phyloP scores from a whole-genome alignment of 1,140 invertebrate species.

The Andrena cerasifolii region DNA sequence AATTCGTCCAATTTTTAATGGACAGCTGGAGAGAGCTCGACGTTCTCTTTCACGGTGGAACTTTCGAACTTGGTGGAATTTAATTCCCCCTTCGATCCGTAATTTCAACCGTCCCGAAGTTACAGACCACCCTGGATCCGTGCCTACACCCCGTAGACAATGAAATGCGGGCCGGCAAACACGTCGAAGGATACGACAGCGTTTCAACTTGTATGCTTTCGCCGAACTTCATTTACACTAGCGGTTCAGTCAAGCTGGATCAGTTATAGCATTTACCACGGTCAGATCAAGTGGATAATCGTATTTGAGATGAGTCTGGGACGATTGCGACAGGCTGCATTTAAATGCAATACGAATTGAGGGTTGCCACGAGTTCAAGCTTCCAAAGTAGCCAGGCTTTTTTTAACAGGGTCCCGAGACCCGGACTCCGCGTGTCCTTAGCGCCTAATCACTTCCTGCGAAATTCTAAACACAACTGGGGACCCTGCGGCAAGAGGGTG shows the following conservation, averaged over 20 bases:
- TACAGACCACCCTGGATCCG: neutral
- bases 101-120: neutral
- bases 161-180: constrained; percentile 6
- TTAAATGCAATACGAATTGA: no score
- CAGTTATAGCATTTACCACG: neutral
- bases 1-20: neutral
- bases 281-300: neutral
- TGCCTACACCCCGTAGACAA: neutral
- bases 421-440: no score
- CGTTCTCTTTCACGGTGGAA: neutral
- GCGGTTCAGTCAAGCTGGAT: neutral
- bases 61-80: neutral
- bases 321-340: no score
- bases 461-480: no score
- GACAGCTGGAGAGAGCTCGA: neutral
- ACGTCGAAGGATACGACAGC: neutral
- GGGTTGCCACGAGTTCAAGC: no score
- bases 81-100: neutral
- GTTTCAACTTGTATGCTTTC: neutral
- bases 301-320: no score
- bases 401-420: no score
- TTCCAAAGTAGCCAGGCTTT: no score
- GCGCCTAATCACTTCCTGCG: no score
- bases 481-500: no score
- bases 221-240: constrained; percentile 7